These are phyloP conservation scores for Drosophila ironensis DNA, from an alignment of 1,140 invertebrate genomes.

Conservation along the genomic window DNA sequence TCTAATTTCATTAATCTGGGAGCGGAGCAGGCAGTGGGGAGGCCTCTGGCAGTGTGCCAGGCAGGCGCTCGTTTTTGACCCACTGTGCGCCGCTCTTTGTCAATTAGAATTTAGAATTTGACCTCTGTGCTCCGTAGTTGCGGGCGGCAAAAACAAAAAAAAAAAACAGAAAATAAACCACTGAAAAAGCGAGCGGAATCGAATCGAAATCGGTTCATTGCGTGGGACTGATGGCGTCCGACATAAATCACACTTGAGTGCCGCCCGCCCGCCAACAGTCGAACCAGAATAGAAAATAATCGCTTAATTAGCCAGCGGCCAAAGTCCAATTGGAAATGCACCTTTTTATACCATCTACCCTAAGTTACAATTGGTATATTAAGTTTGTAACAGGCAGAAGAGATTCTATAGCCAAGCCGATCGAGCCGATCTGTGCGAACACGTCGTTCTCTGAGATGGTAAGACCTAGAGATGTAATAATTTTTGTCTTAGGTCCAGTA, in stretches of 20 bases:
- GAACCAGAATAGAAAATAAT: conserved; percentile 52
- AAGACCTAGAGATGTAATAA: too few relatives aligned
- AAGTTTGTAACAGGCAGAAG: too few relatives aligned
- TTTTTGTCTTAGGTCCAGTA: too few relatives aligned
- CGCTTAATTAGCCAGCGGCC: conserved; percentile 52
- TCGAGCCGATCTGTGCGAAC: too few relatives aligned
- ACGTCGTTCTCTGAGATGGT: too few relatives aligned
- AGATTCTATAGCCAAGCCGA: too few relatives aligned
- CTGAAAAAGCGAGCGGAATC: conserved; percentile 3
- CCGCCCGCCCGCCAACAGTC: conserved; percentile 10
- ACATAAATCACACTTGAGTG: conserved; percentile 74
- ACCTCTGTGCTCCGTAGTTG: conserved; percentile 38
- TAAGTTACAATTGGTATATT: too few relatives aligned
- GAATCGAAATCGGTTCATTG: conserved; percentile 36
- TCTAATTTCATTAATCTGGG: conserved; percentile 76
- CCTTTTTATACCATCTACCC: background rate
- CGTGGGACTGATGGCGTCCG: conserved; percentile 47
- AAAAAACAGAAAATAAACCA: background rate
- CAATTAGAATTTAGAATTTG: conserved; percentile 73
- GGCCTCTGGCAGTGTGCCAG: conserved; percentile 57
- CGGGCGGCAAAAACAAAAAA: background rate
- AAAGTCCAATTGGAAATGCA: conserved; percentile 45
- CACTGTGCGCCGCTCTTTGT: conserved; percentile 50
- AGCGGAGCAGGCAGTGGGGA: background rate
- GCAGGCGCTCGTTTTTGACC: conserved; percentile 35